Evolutionary conservation across 1,140 invertebrate species (phyloP), one percentile per base, ranked within the genome.

Genomic region (Drosophila chauvacae): DNA sequence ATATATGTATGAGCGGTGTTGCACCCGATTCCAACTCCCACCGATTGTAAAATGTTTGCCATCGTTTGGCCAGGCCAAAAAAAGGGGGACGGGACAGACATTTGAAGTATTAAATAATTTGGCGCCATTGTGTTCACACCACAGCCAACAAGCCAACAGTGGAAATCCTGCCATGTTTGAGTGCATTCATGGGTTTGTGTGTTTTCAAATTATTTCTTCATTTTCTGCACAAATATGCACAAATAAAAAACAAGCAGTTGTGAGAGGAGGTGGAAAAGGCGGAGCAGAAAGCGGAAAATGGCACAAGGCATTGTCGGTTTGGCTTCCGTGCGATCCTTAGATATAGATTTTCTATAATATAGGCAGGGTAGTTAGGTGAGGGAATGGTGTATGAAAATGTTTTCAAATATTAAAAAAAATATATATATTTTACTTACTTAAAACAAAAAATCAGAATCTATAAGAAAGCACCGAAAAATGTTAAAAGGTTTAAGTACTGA

Each of bases 81-180:
- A 30, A 14, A 23, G 2, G 30, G 47, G 56, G 20, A 30, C 35
- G 53, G 68, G 41, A 85, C 82, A 87, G 71, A 88, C 83, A 88
- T 72, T 90, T 90, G 85, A 90, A 90, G 78, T 88, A 88, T 90
- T 85, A 88, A 88, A 88, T 88, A 88, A 88, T 88, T 90, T 88
- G 85, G 81, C 80, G 85, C 81, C 85, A 88, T 90, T 88, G 84
- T 88, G 85, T 83, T 87, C 84, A 81, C 77, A 87, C 80, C 84
- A 86, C 78, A 55, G 26, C 53, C 53, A 55, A 37, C 53, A 55
- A 39, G 35, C 72, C 76, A 37, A 18, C 56, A 45, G 47, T 62
- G 41, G 48, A 60, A 60, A 42, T 53, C 35, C 44, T 56, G 37
- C 65, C 41, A 53, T 73, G 39, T 53, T 48, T 58, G 35, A 58